Conservation (phyloP, 2,888 invertebrate species). For the Mycalesis mineus region DNA sequence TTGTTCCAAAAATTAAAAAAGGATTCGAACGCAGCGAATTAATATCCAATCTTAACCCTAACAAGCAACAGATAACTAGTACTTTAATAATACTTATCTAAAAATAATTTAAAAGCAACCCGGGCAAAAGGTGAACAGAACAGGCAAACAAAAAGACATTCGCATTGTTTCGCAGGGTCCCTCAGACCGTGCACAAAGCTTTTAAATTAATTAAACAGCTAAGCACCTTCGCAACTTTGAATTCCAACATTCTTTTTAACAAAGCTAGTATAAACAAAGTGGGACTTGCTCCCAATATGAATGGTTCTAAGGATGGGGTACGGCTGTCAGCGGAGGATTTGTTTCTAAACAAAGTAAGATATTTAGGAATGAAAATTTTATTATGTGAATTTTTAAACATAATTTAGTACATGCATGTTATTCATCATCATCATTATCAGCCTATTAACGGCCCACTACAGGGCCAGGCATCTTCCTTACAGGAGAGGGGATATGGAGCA, state of each 20-base stretch:
- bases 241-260: constrained; percentile 43
- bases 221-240: constrained; percentile 44
- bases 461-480: too few species aligned
- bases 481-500: too few species aligned
- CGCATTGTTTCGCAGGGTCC: constrained; percentile 11
- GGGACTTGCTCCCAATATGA: constrained; percentile 8
- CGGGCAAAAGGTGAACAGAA: background rate
- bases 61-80: background rate
- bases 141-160: constrained; percentile 13
- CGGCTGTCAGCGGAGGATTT: background rate
- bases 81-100: background rate
- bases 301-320: background rate
- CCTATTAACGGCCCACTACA: too few species aligned
- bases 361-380: too few species aligned
- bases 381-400: too few species aligned
- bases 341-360: too few species aligned
- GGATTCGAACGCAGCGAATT: too few species aligned
- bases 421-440: too few species aligned
- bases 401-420: too few species aligned
- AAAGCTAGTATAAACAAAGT: constrained; percentile 18
- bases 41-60: too few species aligned
- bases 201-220: constrained; percentile 69
- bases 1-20: too few species aligned
- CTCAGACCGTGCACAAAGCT: constrained; percentile 37
- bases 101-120: constrained; percentile 5